A percentile compares a stretch with the other conserved stretches of the same genome.
These are phyloP conservation scores for Channallabes apus DNA, from an alignment of 2,797 vertebrate species.

Conservation along the genomic window DNA sequence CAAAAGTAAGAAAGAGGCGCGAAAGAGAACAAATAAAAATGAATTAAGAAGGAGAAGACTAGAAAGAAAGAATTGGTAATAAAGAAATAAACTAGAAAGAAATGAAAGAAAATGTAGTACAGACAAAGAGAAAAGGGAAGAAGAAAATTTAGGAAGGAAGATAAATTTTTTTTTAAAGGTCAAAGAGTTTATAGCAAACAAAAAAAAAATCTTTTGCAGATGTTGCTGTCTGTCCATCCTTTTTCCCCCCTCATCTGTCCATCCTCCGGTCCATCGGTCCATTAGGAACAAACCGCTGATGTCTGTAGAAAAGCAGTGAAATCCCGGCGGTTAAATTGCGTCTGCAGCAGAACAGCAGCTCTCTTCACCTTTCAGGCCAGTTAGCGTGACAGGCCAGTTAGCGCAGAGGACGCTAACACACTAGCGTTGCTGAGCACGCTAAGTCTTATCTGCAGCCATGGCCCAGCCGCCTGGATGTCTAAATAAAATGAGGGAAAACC, in stretches of 20 bases:
- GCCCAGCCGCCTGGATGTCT: constrained; percentile 49
- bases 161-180: neutral
- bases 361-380: constrained; percentile 46
- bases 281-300: constrained; percentile 51
- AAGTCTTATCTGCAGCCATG: constrained; percentile 67
- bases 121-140: neutral
- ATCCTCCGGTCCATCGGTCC: constrained; percentile 30
- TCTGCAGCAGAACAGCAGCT: constrained; percentile 41
- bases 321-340: constrained; percentile 42
- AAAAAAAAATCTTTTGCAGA: neutral
- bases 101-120: neutral
- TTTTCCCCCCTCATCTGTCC: neutral
- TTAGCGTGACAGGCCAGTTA: constrained; percentile 57
- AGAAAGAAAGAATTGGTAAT: neutral
- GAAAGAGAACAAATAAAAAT: neutral
- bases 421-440: constrained; percentile 55
- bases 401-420: constrained; percentile 52
- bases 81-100: neutral
- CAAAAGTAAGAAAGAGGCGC: too few relatives aligned
- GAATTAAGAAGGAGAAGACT: neutral
- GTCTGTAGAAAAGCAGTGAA: constrained; percentile 45
- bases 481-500: constrained; percentile 35
- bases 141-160: neutral
- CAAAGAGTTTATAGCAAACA: neutral
- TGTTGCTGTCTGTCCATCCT: too few relatives aligned